Conservation (phyloP, 2,888 invertebrate species). For the Congeria kusceri region DNA sequence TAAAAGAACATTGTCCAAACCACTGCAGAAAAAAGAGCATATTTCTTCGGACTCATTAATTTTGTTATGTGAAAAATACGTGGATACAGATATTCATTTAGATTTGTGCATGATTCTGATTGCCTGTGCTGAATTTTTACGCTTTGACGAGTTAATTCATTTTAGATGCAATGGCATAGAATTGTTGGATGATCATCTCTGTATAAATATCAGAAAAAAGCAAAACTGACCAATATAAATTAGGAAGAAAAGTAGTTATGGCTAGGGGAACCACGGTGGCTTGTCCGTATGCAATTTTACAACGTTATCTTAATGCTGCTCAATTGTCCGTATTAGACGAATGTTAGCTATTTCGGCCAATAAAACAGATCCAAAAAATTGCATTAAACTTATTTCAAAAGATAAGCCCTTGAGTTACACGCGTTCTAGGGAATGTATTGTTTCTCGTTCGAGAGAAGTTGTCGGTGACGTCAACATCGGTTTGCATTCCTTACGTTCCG, state of each 20-base stretch:
- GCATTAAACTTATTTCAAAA: constrained; percentile 41
- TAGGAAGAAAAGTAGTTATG: background rate
- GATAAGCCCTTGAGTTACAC: constrained; percentile 61
- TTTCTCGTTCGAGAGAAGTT: constrained; percentile 30
- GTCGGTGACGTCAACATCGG: constrained; percentile 39
- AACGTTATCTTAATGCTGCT: no score
- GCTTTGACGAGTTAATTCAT: background rate
- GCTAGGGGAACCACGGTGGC: background rate
- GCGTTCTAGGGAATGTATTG: constrained; percentile 46
- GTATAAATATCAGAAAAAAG: background rate
- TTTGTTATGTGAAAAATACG: constrained; percentile 33
- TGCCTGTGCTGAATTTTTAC: constrained; percentile 12
- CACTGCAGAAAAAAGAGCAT: constrained; percentile 48
- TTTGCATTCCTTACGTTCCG: constrained; percentile 51
- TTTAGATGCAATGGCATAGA: background rate
- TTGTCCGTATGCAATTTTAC: background rate
- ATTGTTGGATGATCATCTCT: background rate
- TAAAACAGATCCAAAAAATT: constrained; percentile 45
- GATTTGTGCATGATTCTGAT: constrained; percentile 47
- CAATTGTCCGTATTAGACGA: background rate
- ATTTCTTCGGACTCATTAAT: constrained; percentile 37
- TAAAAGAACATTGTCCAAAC: constrained; percentile 35
- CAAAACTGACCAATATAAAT: constrained; percentile 3
- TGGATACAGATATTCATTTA: background rate
- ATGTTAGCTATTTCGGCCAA: constrained; percentile 57